Evolutionary conservation across 1,140 invertebrate species (phyloP).

Genomic region (Euschistus heros): DNA sequence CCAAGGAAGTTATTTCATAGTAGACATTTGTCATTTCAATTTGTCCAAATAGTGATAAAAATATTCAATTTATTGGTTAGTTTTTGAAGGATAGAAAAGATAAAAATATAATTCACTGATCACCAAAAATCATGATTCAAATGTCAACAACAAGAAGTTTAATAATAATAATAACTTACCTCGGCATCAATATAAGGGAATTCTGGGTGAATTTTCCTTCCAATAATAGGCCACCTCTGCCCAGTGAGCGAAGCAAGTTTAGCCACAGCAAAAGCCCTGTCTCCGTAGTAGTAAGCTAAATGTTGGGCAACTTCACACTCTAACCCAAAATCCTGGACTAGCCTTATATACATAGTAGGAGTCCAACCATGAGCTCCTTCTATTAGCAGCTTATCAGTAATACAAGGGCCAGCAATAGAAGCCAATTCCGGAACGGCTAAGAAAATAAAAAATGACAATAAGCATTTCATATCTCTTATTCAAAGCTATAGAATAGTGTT

Average conservation of each 20-base stretch:
- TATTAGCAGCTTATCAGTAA: constrained; percentile 80
- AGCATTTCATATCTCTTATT: no score
- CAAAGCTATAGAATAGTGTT: no score
- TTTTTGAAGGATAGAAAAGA: no score
- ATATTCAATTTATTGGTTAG: no score
- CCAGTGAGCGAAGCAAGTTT: constrained; percentile 92
- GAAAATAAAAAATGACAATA: constrained; percentile 1
- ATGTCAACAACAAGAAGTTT: no score
- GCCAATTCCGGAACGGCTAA: constrained; percentile 48
- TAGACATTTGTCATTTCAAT: no score
- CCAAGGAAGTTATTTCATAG: no score
- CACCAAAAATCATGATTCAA: no score
- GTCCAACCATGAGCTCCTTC: constrained; percentile 95
- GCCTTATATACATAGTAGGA: constrained; percentile 92
- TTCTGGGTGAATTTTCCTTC: constrained; percentile 89
- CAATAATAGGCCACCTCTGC: constrained; percentile 93
- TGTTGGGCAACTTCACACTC: constrained; percentile 92
- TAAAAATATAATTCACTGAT: no score
- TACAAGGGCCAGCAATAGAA: constrained; percentile 53
- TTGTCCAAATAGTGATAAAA: no score
- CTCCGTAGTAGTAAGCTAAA: constrained; percentile 91
- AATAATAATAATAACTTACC: constrained; percentile 40
- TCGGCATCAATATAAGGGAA: constrained; percentile 99
- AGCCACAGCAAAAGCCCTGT: constrained; percentile 93
- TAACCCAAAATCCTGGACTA: constrained; percentile 86